These are phyloP conservation scores for Saguinus midas DNA, from an alignment of 2,113 vertebrate species.

Conservation along the genomic window DNA sequence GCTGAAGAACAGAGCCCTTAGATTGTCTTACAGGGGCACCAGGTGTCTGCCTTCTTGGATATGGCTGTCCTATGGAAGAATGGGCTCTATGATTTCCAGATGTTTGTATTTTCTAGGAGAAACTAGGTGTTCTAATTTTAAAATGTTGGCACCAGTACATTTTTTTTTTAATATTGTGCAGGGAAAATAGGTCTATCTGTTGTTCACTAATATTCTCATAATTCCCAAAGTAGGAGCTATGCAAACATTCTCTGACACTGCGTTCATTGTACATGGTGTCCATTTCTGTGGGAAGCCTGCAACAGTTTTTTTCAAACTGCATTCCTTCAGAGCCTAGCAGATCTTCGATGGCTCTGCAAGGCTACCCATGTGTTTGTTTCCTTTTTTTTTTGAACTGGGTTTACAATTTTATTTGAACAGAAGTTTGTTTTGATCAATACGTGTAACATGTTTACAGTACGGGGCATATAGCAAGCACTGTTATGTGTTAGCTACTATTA, in stretches of 20 bases:
- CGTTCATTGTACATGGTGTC: background rate
- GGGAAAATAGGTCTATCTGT: background rate
- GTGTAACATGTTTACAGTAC: background rate
- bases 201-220: background rate
- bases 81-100: background rate
- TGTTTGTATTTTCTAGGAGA: background rate
- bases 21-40: background rate
- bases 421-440: background rate
- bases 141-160: background rate
- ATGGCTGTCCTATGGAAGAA: background rate
- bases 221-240: background rate
- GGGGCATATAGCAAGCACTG: background rate
- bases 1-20: background rate
- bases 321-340: background rate
- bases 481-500: background rate
- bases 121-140: background rate
- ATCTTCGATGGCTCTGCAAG: background rate
- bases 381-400: background rate
- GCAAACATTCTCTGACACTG: background rate
- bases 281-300: background rate
- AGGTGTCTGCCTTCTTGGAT: background rate
- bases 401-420: constrained; percentile 16
- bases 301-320: background rate
- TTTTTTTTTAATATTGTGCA: background rate
- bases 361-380: background rate